Percentiles rank a stretch among this genome's conserved stretches.
Conservation (phyloP, 2,113 vertebrate species). For the Dicerorhinus sumatrensis region DNA sequence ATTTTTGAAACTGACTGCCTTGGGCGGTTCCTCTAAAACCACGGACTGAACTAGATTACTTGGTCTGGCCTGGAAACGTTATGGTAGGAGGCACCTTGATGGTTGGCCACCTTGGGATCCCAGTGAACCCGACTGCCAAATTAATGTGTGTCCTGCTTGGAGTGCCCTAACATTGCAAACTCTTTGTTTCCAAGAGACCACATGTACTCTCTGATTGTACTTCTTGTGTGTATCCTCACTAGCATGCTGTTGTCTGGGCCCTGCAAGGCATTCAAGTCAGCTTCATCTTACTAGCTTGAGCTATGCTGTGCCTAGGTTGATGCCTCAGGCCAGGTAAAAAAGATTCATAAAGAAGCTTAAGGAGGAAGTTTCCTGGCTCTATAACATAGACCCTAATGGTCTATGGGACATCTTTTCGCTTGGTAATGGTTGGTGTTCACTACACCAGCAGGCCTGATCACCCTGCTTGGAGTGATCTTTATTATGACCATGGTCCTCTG, state of each 20-base stretch:
- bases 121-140: too few relatives aligned
- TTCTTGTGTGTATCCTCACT: not conserved
- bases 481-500: not conserved
- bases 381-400: not conserved
- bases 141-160: not conserved
- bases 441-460: not conserved
- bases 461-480: not conserved
- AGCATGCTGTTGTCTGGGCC: not conserved
- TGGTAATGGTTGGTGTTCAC: not conserved
- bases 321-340: not conserved
- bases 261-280: not conserved
- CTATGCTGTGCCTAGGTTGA: not conserved
- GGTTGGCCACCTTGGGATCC: rapidly evolving
- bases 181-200: not conserved
- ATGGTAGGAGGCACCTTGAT: not conserved
- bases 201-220: not conserved
- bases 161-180: not conserved
- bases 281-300: not conserved
- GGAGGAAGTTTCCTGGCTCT: not conserved
- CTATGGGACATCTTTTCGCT: not conserved
- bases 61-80: too few relatives aligned
- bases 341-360: not conserved
- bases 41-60: not conserved
- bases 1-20: not conserved
- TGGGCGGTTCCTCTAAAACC: not conserved